Conservation (phyloP, 2,113 vertebrate species). For the Mesembrinibis cayennensis region DNA sequence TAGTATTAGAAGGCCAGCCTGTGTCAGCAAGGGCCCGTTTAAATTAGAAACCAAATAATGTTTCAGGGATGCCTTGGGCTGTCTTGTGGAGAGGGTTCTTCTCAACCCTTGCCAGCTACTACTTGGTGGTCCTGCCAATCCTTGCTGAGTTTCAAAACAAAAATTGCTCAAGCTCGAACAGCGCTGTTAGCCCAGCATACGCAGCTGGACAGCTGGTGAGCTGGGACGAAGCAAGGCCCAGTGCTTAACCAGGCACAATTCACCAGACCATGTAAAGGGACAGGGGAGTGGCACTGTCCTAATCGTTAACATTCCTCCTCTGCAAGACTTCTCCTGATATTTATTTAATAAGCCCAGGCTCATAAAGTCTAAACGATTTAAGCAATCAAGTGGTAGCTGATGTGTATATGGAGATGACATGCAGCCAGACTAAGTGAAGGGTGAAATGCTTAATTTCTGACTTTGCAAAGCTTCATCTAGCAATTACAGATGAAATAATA, state of each 20-base stretch:
- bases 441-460: not conserved
- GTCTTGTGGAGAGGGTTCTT: conserved; percentile 61
- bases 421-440: conserved; percentile 3
- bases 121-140: conserved; percentile 69
- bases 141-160: conserved; percentile 56
- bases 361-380: conserved; percentile 18
- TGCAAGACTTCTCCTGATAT: conserved; percentile 30
- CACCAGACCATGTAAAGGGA: conserved; percentile 7
- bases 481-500: not conserved
- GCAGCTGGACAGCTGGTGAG: conserved; percentile 27
- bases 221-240: not conserved
- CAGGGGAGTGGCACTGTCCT: conserved; percentile 28
- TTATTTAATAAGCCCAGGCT: conserved; percentile 40
- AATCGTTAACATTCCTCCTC: conserved; percentile 56
- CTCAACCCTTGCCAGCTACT: conserved; percentile 61
- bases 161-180: conserved; percentile 48
- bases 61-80: conserved; percentile 60
- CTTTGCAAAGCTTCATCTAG: not conserved
- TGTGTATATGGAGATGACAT: not conserved
- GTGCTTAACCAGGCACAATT: not conserved
- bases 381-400: conserved; percentile 34
- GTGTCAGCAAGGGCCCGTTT: conserved; percentile 58
- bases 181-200: not conserved
- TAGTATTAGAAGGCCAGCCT: conserved; percentile 46
- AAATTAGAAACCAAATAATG: conserved; percentile 67